Base-by-base conservation (phyloP, 2,888 invertebrate genomes). In the Lasius platythorax region DNA sequence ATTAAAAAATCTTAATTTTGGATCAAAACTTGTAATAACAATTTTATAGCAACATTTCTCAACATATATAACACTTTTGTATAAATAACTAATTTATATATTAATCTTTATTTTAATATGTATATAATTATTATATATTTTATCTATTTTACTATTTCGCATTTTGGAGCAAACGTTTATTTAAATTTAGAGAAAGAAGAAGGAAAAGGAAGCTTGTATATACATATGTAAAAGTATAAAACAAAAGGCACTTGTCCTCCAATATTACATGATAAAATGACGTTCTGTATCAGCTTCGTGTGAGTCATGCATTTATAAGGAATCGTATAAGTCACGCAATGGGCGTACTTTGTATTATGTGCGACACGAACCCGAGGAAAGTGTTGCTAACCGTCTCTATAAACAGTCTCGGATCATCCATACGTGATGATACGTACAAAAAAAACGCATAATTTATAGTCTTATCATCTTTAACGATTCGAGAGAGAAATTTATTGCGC, bases 271-370 rank as follows among this genome's bases (percentile, higher is more conserved):
- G 33, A 23, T n/a, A 30, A 46, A 33, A 61, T 4, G 8, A 72
- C 9, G 2, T 12, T 46, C 28, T 4, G 12, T 70, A 81, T 81
- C 79, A 61, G 43, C 12, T 70, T 33, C 18, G 28, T 18, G 18
- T 72, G 72, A 81, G 79, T 81, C 79, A 81, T 37, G 4, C 61
- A 28, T 81, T 72, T 61, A 58, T 4, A 70, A 79, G 61, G 18
- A 70, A 28, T 70, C 58, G 12, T 66, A 12, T 37, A 67, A 67
- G 72, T 61, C 72, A 81, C 53, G 72, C 61, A 70, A 72, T 61
- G 61, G 61, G 23, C 33, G 46, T n/a, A 46, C 61, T 70, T 70
- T 46, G 33, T 37, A 63, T 53, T 28, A 61, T 68, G 30, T 6
- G 6, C 37, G 18, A 18, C 46, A 64, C 37, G 28, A 76, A 18